A percentile compares a stretch with the other conserved stretches of the same genome.
Conservation (phyloP, 2,888 invertebrate genomes). For the Caenorhabditis afra region DNA sequence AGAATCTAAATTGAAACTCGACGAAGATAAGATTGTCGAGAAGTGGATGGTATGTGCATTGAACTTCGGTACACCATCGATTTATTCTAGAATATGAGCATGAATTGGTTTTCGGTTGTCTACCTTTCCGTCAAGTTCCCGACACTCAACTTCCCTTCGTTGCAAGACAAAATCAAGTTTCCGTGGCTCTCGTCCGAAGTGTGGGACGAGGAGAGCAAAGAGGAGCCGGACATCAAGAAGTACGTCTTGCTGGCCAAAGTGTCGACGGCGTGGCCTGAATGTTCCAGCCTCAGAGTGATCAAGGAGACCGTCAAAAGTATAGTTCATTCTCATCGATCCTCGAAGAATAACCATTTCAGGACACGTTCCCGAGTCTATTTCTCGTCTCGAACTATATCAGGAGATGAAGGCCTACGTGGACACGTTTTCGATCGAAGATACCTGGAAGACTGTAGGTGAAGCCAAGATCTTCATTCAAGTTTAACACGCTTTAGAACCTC, state of each 20-base stretch:
- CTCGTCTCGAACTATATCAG: not conserved
- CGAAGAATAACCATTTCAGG: not conserved
- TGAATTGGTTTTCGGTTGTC: conserved; percentile 28
- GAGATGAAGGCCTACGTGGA: not conserved
- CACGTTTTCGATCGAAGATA: not conserved
- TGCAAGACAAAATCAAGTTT: not conserved
- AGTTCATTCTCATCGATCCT: not conserved
- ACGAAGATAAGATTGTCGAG: conserved; percentile 1
- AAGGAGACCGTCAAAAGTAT: not conserved
- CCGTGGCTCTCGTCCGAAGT: conserved; percentile 24
- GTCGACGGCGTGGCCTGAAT: conserved; percentile 36
- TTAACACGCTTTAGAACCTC: too few relatives aligned
- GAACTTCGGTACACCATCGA: not conserved
- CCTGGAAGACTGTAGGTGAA: not conserved
- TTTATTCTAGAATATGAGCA: conserved; percentile 24
- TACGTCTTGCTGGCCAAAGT: conserved; percentile 26
- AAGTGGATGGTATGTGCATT: conserved; percentile 30
- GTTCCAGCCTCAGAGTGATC: not conserved
- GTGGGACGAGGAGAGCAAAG: conserved; percentile 26
- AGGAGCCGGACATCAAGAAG: conserved; percentile 6
- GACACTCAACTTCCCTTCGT: not conserved
- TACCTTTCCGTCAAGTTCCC: conserved; percentile 11
- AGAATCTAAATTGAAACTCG: not conserved
- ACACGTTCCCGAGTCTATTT: not conserved
- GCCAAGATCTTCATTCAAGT: too few relatives aligned